phyloP scores from a whole-genome alignment of 53 echinoderm and acorn worm genomes.

The Henricia sp. region DNA sequence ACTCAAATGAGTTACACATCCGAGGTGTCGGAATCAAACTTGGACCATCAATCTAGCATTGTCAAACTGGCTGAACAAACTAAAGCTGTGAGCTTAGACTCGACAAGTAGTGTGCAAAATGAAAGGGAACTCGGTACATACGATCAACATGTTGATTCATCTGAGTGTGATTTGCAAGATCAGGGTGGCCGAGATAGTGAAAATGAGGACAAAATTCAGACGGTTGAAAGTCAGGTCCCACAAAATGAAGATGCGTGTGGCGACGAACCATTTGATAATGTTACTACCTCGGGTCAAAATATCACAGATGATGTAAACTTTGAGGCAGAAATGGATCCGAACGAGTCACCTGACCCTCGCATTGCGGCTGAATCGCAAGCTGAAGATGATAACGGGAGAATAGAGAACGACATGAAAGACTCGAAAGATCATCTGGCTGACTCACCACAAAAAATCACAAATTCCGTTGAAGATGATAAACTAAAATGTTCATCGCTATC shows the following conservation, averaged over 20 bases:
- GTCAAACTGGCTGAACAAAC: constrained; percentile 31
- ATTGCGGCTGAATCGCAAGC: neutral
- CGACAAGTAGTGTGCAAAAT: neutral
- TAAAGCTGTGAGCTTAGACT: constrained; percentile 15
- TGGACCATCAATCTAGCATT: neutral
- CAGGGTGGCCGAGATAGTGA: constrained; percentile 43
- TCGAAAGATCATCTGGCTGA: neutral
- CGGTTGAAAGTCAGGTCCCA: neutral
- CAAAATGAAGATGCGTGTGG: neutral
- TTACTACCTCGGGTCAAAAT: constrained; percentile 34
- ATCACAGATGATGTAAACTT: neutral
- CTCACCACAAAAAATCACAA: neutral
- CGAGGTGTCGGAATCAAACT: neutral
- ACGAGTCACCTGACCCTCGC: neutral
- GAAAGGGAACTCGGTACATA: neutral
- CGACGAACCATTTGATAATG: neutral
- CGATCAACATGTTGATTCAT: neutral
- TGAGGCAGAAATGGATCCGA: constrained; percentile 3
- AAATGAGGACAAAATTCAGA: constrained; percentile 21
- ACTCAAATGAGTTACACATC: neutral
- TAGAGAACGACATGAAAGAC: neutral
- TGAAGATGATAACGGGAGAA: neutral
- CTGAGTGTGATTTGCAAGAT: constrained; percentile 24
- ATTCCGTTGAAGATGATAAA: neutral
- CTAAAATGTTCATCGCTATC: neutral